Evolutionary conservation across 1,140 invertebrate genomes (phyloP).

Genomic region (Coelopa frigida): DNA sequence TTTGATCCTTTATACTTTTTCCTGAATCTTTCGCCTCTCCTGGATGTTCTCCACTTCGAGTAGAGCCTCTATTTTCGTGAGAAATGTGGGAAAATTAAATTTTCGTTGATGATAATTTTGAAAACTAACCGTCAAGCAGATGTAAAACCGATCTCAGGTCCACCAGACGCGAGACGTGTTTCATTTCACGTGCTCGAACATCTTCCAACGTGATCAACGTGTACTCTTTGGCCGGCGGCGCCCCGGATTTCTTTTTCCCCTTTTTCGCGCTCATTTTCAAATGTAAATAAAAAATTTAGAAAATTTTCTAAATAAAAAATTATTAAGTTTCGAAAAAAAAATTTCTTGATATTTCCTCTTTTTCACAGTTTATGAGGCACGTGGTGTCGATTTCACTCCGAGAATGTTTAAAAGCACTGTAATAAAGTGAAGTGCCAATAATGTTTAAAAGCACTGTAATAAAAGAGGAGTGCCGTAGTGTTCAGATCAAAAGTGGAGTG

Average conservation of each 20-base stretch:
- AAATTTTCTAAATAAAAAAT: too few species aligned
- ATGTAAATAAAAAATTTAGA: too few species aligned
- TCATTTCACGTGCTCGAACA: not conserved
- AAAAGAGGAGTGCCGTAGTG: too few species aligned
- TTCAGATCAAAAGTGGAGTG: too few species aligned
- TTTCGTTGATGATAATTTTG: not conserved
- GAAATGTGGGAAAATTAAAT: not conserved
- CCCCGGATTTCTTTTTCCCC: not conserved
- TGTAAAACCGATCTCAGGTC: not conserved
- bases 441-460: too few species aligned
- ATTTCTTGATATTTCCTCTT: too few species aligned
- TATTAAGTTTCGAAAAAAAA: too few species aligned
- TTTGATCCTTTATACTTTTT: not conserved
- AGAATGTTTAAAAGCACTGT: too few species aligned
- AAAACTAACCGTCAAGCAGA: slow-evolving; percentile 2
- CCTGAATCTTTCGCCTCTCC: not conserved
- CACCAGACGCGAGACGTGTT: slow-evolving; percentile 1
- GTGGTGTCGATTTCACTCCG: too few species aligned
- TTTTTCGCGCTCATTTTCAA: not conserved
- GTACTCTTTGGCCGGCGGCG: not conserved
- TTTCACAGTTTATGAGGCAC: too few species aligned
- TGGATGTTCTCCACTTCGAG: not conserved
- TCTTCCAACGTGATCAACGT: slow-evolving; percentile 1
- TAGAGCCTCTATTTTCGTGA: not conserved
- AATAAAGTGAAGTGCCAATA: too few species aligned